A percentile compares a stretch with the other conserved stretches of the same genome.
Conservation (phyloP, 2,888 invertebrate species). For the Anticlea derivata region DNA sequence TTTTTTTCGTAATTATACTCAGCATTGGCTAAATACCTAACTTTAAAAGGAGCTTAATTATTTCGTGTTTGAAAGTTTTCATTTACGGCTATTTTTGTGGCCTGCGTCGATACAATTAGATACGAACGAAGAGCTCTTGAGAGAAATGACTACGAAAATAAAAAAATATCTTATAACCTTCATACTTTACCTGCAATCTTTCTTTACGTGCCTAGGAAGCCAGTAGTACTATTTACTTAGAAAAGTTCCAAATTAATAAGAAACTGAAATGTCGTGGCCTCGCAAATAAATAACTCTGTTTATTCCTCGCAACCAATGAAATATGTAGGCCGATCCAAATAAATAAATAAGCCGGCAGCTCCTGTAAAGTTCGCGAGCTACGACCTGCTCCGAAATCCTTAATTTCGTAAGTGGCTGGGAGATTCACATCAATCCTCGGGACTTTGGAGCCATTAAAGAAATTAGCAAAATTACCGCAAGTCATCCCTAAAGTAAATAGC, state of each 20-base stretch:
- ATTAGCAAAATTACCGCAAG: slow-evolving; percentile 29
- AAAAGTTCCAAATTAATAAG: too few relatives aligned
- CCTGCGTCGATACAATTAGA: not conserved
- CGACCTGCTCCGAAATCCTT: slow-evolving; percentile 9
- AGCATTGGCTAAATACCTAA: not conserved
- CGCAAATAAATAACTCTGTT: slow-evolving; percentile 3
- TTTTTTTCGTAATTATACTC: slow-evolving; percentile 14
- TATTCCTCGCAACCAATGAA: slow-evolving; percentile 16
- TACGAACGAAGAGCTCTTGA: too few relatives aligned
- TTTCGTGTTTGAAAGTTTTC: slow-evolving; percentile 1
- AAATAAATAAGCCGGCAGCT: slow-evolving; percentile 20
- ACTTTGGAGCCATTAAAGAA: slow-evolving; percentile 25
- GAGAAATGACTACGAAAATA: too few relatives aligned
- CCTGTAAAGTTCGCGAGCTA: slow-evolving; percentile 21
- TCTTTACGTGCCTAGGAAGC: too few relatives aligned
- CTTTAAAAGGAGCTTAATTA: not conserved
- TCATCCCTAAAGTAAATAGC: slow-evolving; percentile 16
- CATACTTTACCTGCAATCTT: too few relatives aligned
- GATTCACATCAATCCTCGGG: slow-evolving; percentile 19
- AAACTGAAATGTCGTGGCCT: not conserved
- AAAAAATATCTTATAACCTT: too few relatives aligned
- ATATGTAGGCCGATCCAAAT: slow-evolving; percentile 9
- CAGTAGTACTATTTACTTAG: too few relatives aligned
- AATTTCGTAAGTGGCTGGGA: slow-evolving; percentile 22
- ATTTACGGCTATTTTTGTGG: not conserved